These are phyloP conservation scores for Melikaiella ostensackeni DNA, from an alignment of 2,888 invertebrate genomes.

Conservation along the genomic window DNA sequence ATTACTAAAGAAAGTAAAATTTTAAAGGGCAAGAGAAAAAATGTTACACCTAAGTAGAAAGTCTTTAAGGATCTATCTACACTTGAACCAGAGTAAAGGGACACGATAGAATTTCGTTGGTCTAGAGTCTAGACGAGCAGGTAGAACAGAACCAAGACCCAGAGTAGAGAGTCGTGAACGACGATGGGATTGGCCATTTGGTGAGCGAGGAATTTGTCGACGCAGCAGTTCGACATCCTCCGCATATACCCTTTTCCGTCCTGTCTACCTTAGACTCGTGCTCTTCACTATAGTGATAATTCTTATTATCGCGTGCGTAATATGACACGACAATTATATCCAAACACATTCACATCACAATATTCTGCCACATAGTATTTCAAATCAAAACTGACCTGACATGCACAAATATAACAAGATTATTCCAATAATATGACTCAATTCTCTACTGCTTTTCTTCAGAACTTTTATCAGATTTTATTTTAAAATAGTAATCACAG, in stretches of 20 bases:
- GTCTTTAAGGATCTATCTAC: conserved; percentile 49
- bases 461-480: too few species aligned
- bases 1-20: too few species aligned
- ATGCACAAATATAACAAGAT: not conserved
- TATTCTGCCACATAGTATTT: not conserved
- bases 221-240: conserved; percentile 69
- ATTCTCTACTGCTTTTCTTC: too few species aligned
- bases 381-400: not conserved
- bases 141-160: conserved; percentile 58
- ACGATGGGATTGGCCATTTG: conserved; percentile 71
- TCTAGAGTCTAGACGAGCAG: conserved; percentile 62
- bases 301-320: not conserved
- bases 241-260: conserved; percentile 57
- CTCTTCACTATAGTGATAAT: conserved; percentile 10
- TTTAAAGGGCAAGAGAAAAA: not conserved
- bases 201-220: conserved; percentile 73
- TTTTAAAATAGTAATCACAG: too few species aligned
- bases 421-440: not conserved
- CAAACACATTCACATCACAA: not conserved
- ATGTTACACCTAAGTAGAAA: not conserved
- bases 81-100: conserved; percentile 45
- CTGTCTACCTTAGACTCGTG: conserved; percentile 54
- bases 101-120: conserved; percentile 59
- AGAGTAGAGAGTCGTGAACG: conserved; percentile 64
- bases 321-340: conserved; percentile 11